Base-by-base conservation (phyloP, 2,888 invertebrate genomes). In the Pollenia angustigena region DNA sequence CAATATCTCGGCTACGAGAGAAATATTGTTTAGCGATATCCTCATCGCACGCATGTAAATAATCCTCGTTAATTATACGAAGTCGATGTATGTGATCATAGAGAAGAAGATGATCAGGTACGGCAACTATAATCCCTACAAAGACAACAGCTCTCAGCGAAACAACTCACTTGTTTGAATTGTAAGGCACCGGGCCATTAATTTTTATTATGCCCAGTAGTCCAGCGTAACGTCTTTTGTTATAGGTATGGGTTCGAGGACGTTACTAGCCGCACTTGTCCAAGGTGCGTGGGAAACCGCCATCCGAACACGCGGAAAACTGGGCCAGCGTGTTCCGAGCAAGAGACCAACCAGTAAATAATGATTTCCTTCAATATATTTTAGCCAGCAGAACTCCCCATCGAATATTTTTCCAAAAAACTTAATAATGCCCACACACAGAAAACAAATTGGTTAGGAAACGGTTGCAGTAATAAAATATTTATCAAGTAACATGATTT, bases 341-440 rank as follows among this genome's bases (percentile, higher is more conserved):
- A 9, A 52, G 42, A 54, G 9, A 0, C 16, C 2, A 10, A 42
- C 52, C 69, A 69, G 69, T 69, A 69, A n/a, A 52, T 2, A 40
- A 42, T 1, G 16, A n/a, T 14, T 52, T 40, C 23, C 14, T 54
- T 3, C 8, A 54, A 18, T 10, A 9, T 18, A 16, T 18, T 6
- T 8, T 54, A 54, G 54, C 54, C 8, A 16, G 62, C 14, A 2
- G 81, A 81, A 56, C 80, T 64, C 11, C 76, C 85, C 1, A 85
- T 81, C 1, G 81, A 50, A 18, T 81, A 64, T 18, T 71, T 76
- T 14, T 85, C 80, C 1, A 48, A 68, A 48, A 80, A 84, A 18
- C 23, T 76, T n/a, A 66, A 54, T 23, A 54, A n/a, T n/a, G n/a
- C n/a, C n/a, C n/a, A n/a, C n/a, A n/a, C n/a, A n/a, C n/a, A n/a